Evolutionary conservation across 2,888 invertebrate genomes (phyloP), one percentile per base, ranked within the genome.

Genomic region (Panorpa germanica): DNA sequence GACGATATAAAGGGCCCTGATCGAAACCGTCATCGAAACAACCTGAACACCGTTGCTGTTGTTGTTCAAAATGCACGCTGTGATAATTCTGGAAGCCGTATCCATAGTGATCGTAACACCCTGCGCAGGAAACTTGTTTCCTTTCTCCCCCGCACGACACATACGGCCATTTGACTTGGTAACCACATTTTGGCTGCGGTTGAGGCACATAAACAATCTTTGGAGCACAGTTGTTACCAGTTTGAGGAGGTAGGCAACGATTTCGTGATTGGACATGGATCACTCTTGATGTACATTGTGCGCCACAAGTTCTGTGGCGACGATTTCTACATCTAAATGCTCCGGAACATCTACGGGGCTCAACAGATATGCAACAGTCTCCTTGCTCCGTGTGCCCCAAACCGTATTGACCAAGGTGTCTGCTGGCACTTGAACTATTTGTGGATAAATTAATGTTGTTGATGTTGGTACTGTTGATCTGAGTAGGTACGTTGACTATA

Each of bases 401-500:
- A n/a, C n/a, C n/a, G n/a, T n/a, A n/a, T n/a, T n/a, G n/a, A n/a
- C n/a, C n/a, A n/a, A n/a, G n/a, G n/a, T n/a, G n/a, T n/a, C n/a
- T n/a, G n/a, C n/a, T n/a, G 4, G 17, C 12, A 7, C 19, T 21
- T 7, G 38, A 23, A 3, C 25, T 10, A 22, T 38, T 38, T 9
- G 32, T 35, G 11, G 35, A 35, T 13, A 50, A 25, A 4, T 51
- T 47, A 15, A 55, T 46, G 31, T 55, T 54, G 33, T 56, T 52
- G 7, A 44, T 36, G 32, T 53, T 53, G 0, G 52, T 51, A 28
- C 47, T 52, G 34, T 53, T 53, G 4, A 55, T 36, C 14, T 41
- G 42, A 15, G 55, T 47, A 1, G 56, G 55, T 6, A 53, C 44
- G 36, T 55, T 53, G 13, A 56, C 46, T 5, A 50, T 28, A 33